Base-by-base conservation (phyloP, 2,113 vertebrate species). In the Rhipidura dahli region DNA sequence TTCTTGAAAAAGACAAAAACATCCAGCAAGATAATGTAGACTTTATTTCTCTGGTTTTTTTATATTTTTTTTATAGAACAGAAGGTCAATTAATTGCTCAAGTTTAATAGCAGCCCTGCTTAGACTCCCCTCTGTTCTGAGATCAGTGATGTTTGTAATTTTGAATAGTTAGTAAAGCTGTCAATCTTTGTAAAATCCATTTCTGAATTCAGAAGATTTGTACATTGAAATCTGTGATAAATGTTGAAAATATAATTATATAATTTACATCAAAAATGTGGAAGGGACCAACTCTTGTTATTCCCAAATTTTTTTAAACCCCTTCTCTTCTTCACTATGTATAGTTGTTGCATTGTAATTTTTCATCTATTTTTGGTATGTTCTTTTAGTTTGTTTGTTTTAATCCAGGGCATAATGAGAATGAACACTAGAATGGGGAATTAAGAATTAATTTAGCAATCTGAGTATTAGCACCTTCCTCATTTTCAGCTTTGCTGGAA, bases 71-170 rank as follows among this genome's bases (percentile, higher is more conserved):
- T 80, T 20, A 7, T 57, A 60, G 59, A 96, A 68, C 56, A 89
- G 84, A 90, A 91, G 82, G 87, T 87, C 26, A 81, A 35, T 94
- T 94, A 88, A 93, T 93, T 94, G 61, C 15, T 90, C 75, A 6
- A 90, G 76, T 35, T 83, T 92, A 91, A 90, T 82, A 72, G 72
- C 78, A 95, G 47, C 18, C 13, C 68, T 93, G 50, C 51, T 87
- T 72, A 33, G 57, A 70, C 45, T 66, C 65, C 68, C 71, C 73
- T 94, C 88, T 79, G 75, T 69, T 96, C n/a, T 0, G 0, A 73
- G 66, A 65, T 90, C 57, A 68, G 51, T 2, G 0, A 33, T 92
- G 70, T 49, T 86, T 15, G 6, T 51, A 53, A 30, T 70, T 87
- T 83, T 80, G 50, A 89, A 56, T 71, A 81, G 37, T 39, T 87